Conservation (phyloP, 2,888 invertebrate genomes). For the Lacanobia wlatinum region DNA sequence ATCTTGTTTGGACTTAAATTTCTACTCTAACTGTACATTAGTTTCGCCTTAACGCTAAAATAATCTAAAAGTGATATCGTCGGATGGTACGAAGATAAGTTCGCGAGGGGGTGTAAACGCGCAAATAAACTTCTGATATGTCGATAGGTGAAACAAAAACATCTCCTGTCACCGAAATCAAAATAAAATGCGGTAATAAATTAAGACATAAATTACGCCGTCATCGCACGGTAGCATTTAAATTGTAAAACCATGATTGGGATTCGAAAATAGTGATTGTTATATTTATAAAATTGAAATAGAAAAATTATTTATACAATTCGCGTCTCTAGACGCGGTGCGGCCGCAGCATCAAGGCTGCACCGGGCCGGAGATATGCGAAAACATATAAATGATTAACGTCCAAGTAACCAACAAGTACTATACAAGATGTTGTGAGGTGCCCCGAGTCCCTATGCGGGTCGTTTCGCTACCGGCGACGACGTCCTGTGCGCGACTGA, state of each 20-base stretch:
- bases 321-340: conserved; percentile 80
- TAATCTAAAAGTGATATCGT: conserved; percentile 90
- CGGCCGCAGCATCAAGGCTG: conserved; percentile 88
- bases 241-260: conserved; percentile 79
- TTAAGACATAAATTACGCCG: conserved; percentile 79
- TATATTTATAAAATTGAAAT: conserved; percentile 77
- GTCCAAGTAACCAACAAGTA: conserved; percentile 72
- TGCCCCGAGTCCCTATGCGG: conserved; percentile 83
- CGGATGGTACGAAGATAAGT: conserved; percentile 81
- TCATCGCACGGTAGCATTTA: conserved; percentile 86
- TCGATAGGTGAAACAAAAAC: conserved; percentile 79
- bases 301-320: conserved; percentile 79
- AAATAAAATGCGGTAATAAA: conserved; percentile 81
- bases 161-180: conserved; percentile 84
- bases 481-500: conserved; percentile 83
- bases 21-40: conserved; percentile 92
- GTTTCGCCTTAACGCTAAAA: conserved; percentile 91
- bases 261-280: conserved; percentile 78
- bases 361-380: conserved; percentile 81
- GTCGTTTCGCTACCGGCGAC: conserved; percentile 82
- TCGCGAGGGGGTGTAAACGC: conserved; percentile 82
- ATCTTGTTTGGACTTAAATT: conserved; percentile 90
- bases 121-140: conserved; percentile 87
- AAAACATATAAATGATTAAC: conserved; percentile 70
- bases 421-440: conserved; percentile 74